These are phyloP conservation scores for Pheosia tremula DNA, from an alignment of 2,888 invertebrate genomes.

Conservation along the genomic window DNA sequence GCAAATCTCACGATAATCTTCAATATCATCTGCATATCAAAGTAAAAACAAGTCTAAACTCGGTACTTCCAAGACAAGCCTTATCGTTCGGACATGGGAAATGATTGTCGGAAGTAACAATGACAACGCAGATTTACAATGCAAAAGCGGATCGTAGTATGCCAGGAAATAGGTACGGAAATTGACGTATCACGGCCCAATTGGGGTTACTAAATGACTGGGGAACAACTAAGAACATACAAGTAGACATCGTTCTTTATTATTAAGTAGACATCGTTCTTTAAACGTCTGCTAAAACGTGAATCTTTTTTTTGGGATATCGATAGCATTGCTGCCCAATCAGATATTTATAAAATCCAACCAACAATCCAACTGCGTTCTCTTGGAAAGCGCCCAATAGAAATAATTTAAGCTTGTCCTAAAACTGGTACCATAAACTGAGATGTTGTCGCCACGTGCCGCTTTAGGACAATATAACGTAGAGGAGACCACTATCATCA, in stretches of 20 bases:
- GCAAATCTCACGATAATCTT: too few relatives aligned
- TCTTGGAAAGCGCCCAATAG: conserved; percentile 19
- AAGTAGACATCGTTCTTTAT: not conserved
- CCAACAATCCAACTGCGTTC: conserved; percentile 14
- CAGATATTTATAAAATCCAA: conserved; percentile 11
- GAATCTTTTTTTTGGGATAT: too few relatives aligned
- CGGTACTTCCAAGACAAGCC: not conserved
- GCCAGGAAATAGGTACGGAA: not conserved
- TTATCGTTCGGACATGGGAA: not conserved
- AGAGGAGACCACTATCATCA: conserved; percentile 17
- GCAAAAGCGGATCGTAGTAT: not conserved
- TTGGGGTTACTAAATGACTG: not conserved
- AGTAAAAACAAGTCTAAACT: too few relatives aligned
- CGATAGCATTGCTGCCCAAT: conserved; percentile 3
- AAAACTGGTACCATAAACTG: conserved; percentile 19
- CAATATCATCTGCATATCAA: too few relatives aligned
- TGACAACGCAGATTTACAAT: conserved; percentile 1
- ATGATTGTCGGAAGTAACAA: not conserved
- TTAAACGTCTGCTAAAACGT: too few relatives aligned
- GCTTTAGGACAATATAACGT: conserved; percentile 23
- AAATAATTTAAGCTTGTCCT: conserved; percentile 21
- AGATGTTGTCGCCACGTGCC: conserved; percentile 21
- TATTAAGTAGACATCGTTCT: too few relatives aligned
- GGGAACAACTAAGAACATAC: not conserved
- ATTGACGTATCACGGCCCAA: not conserved